Evolutionary conservation across 2,888 invertebrate genomes (phyloP).

Genomic region (Heliconius aoede): DNA sequence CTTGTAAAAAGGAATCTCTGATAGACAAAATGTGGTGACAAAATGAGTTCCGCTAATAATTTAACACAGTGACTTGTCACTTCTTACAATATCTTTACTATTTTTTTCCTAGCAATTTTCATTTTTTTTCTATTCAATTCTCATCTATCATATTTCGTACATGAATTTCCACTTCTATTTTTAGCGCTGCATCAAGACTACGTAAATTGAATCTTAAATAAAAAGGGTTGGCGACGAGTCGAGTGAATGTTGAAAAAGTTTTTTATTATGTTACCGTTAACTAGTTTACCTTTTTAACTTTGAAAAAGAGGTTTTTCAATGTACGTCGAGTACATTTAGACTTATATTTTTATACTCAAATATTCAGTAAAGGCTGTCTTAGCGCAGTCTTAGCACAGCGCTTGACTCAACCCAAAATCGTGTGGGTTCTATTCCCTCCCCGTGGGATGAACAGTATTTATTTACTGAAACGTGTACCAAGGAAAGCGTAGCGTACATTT

Average conservation of each 20-base stretch:
- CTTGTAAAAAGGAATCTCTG: no score
- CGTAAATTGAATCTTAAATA: conserved; percentile 26
- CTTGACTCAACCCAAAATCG: neutral
- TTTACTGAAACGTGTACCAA: neutral
- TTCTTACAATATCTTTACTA: no score
- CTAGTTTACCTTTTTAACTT: conserved; percentile 29
- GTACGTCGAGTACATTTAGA: neutral
- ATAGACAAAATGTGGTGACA: no score
- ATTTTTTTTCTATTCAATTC: neutral
- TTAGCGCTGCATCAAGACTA: conserved; percentile 20
- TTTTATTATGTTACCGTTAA: conserved; percentile 26
- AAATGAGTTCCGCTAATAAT: no score
- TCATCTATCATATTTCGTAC: conserved; percentile 1
- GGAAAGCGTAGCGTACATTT: no score
- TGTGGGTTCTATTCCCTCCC: neutral
- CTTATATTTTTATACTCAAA: neutral
- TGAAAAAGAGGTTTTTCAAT: conserved; percentile 23
- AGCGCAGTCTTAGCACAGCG: neutral
- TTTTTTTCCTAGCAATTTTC: neutral
- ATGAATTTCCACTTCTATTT: conserved; percentile 5
- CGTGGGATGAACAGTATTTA: neutral
- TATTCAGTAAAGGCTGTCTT: neutral
- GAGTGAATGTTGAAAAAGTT: conserved; percentile 27
- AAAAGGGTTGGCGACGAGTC: conserved; percentile 26
- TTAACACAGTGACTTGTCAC: no score